phyloP scores from a whole-genome alignment of 2,888 invertebrate species.

The Rotaria socialis region DNA sequence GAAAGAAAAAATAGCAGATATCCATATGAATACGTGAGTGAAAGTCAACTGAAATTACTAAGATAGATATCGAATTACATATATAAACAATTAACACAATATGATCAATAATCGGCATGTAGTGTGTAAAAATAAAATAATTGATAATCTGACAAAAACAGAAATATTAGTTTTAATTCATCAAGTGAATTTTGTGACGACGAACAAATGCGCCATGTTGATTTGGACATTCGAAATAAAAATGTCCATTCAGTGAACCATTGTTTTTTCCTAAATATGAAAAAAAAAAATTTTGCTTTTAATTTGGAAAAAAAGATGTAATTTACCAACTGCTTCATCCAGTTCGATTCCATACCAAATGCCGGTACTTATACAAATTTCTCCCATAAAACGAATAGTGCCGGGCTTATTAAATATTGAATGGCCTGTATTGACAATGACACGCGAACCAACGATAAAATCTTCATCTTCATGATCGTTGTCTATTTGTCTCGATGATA shows the following conservation, averaged over 20 bases:
- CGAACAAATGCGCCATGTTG: neutral
- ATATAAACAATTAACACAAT: too few species aligned
- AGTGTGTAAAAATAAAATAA: neutral
- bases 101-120: neutral
- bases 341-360: slow-evolving; percentile 17
- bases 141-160: neutral
- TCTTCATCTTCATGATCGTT: neutral
- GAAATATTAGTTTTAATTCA: neutral
- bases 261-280: neutral
- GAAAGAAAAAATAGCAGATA: neutral
- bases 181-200: neutral
- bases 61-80: neutral
- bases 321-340: neutral
- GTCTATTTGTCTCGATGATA: neutral
- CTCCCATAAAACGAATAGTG: neutral
- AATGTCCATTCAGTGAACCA: neutral
- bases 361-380: neutral
- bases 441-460: neutral
- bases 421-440: neutral
- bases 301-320: neutral
- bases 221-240: neutral
- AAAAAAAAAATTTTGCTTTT: neutral
- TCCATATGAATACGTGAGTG: neutral
- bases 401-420: neutral
- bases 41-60: neutral